Conservation (phyloP, 2,797 vertebrate genomes). For the Lateolabrax maculatus region DNA sequence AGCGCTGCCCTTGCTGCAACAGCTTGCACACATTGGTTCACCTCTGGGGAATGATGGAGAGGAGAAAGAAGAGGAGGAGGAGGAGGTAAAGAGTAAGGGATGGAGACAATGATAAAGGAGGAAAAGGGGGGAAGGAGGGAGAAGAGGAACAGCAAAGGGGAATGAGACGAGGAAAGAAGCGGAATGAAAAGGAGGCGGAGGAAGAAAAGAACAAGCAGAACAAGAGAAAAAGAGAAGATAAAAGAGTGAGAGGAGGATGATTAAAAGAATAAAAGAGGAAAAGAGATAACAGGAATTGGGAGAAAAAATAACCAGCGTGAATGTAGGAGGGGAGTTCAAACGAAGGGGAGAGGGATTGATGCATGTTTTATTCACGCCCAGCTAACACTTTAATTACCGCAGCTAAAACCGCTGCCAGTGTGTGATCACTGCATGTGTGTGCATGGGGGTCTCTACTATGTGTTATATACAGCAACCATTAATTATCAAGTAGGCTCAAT, state of each 20-base stretch:
- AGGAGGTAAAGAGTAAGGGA: constrained; percentile 42
- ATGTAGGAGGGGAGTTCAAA: constrained; percentile 49
- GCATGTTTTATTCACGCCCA: constrained; percentile 74
- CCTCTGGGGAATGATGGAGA: constrained; percentile 66
- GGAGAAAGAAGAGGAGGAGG: constrained; percentile 25
- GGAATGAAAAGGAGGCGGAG: not conserved
- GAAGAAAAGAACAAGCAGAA: not conserved
- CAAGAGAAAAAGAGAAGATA: constrained; percentile 4
- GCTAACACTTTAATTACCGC: constrained; percentile 70
- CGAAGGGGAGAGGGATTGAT: constrained; percentile 57
- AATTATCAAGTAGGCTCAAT: constrained; percentile 45
- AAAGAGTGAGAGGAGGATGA: constrained; percentile 10
- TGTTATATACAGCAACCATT: constrained; percentile 44
- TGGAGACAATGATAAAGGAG: constrained; percentile 48
- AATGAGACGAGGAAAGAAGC: not conserved
- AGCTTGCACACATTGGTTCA: constrained; percentile 65
- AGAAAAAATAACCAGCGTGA: constrained; percentile 13
- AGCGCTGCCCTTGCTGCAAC: constrained; percentile 69
- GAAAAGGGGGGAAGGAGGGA: not conserved
- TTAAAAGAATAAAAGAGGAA: constrained; percentile 20
- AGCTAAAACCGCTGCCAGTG: constrained; percentile 48
- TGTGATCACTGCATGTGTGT: constrained; percentile 46
- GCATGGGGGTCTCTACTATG: constrained; percentile 17
- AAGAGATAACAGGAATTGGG: constrained; percentile 20
- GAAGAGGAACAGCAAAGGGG: not conserved